Percentiles rank a stretch among this genome's conserved stretches.
These are phyloP conservation scores for Ctenopoma kingsleyae DNA, from an alignment of 2,797 vertebrate species.

Conservation along the genomic window DNA sequence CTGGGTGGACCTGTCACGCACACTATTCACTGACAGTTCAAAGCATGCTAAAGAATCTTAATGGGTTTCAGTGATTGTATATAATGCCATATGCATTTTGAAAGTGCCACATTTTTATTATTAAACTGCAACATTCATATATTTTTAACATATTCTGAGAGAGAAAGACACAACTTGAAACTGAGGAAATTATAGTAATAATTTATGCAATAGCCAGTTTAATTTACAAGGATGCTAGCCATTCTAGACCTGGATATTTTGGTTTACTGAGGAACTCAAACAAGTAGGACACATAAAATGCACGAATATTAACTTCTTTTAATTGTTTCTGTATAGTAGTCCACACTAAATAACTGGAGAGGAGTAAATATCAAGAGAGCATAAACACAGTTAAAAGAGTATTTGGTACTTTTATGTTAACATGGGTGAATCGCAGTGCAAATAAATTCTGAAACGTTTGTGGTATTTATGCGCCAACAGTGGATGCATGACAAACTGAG, in stretches of 20 bases:
- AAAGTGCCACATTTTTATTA: neutral
- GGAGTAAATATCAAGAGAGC: neutral
- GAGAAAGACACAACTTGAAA: neutral
- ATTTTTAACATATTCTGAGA: neutral
- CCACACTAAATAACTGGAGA: neutral
- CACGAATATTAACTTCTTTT: no score
- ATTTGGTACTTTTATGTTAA: neutral
- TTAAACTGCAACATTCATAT: neutral
- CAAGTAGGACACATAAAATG: no score
- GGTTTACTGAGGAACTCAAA: neutral
- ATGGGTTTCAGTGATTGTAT: neutral
- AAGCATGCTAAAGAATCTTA: slow-evolving; percentile 6
- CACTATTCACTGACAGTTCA: slow-evolving; percentile 24
- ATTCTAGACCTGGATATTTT: neutral
- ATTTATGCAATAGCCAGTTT: no score
- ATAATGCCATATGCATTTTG: neutral
- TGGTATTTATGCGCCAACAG: neutral
- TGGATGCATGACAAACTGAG: slow-evolving; percentile 1
- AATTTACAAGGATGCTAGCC: no score
- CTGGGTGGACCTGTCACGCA: slow-evolving; percentile 35
- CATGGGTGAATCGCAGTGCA: neutral
- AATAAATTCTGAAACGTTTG: slow-evolving; percentile 11
- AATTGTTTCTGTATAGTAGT: neutral
- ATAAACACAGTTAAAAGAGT: neutral
- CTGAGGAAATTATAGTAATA: no score